Evolutionary conservation across 1,140 invertebrate species (phyloP).

Genomic region (Sitophilus oryzae): DNA sequence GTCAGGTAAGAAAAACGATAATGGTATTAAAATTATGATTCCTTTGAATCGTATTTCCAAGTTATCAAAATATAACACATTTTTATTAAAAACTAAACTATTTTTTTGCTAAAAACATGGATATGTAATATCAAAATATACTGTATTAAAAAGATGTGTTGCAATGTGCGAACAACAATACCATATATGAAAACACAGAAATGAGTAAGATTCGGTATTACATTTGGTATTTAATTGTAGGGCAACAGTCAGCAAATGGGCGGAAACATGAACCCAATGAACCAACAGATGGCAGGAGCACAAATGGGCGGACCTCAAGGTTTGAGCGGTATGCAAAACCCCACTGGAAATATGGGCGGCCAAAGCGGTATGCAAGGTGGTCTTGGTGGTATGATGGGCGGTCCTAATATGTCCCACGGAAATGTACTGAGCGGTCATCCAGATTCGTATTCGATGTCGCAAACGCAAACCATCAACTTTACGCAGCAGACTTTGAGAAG

Average conservation of each 20-base stretch:
- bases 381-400: conserved; percentile 28
- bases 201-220: too few species aligned
- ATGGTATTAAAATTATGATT: too few species aligned
- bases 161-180: too few species aligned
- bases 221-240: neutral
- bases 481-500: conserved; percentile 62
- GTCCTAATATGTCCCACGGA: conserved; percentile 20
- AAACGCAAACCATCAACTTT: conserved; percentile 78
- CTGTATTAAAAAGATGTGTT: too few species aligned
- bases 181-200: too few species aligned
- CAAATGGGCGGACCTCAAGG: conserved; percentile 18
- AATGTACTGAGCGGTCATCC: conserved; percentile 20
- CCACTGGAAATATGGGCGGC: conserved; percentile 11
- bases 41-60: too few species aligned
- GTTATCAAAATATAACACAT: too few species aligned
- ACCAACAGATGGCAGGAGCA: conserved; percentile 38
- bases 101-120: neutral
- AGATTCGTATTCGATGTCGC: conserved; percentile 66
- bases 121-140: too few species aligned
- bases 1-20: conserved; percentile 9
- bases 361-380: conserved; percentile 13
- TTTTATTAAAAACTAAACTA: too few species aligned
- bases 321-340: conserved; percentile 17
- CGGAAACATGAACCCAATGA: conserved; percentile 8
- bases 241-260: conserved; percentile 19